A percentile compares a stretch with the other conserved stretches of the same genome.
Evolutionary conservation across 2,888 invertebrate genomes (phyloP).

Genomic region (Eumacrocentrus americanus): DNA sequence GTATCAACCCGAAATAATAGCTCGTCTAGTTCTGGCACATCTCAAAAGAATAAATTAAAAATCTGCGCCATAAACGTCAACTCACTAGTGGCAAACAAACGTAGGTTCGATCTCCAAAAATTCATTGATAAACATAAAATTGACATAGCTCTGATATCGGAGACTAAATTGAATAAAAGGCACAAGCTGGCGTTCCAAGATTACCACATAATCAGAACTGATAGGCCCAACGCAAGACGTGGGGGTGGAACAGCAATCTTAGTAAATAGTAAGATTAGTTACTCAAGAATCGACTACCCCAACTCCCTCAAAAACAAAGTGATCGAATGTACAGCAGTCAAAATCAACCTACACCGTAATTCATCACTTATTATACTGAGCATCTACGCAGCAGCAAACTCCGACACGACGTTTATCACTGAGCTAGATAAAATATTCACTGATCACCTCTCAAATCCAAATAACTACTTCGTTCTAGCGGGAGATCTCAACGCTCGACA

Average conservation of each 20-base stretch:
- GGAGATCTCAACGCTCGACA: neutral
- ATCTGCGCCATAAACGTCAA: constrained; percentile 3
- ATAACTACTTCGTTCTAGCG: neutral
- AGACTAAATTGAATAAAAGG: neutral
- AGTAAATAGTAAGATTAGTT: neutral
- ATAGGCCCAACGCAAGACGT: neutral
- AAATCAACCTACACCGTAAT: neutral
- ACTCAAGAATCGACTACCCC: neutral
- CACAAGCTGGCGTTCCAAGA: neutral
- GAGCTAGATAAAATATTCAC: neutral
- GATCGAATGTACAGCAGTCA: neutral
- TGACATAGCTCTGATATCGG: neutral
- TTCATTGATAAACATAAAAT: neutral
- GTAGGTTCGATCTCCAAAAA: neutral
- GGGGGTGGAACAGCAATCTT: constrained; percentile 9
- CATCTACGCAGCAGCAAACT: neutral
- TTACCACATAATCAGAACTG: constrained; percentile 8
- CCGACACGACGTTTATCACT: neutral
- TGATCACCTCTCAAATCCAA: neutral
- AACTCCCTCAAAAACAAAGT: neutral
- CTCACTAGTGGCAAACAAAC: neutral
- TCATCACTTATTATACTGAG: neutral
- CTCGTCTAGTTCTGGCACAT: too few species aligned
- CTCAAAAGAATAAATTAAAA: neutral
- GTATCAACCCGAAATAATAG: too few species aligned